Base-by-base conservation (phyloP, 2,888 invertebrate genomes). In the Cheilosia scutellata region DNA sequence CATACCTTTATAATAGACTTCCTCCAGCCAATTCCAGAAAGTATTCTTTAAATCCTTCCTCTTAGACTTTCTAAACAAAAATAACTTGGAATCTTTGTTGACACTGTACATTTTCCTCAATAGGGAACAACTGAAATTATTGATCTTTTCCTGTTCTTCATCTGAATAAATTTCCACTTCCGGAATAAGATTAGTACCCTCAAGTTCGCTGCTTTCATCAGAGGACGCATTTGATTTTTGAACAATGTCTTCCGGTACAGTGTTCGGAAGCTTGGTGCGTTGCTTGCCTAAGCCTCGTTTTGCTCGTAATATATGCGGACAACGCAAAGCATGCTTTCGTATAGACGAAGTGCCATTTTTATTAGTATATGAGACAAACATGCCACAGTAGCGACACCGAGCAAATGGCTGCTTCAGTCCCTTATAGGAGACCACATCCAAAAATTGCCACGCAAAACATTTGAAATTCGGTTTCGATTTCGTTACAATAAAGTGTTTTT, bases 361-460 rank as follows among this genome's bases (percentile, higher is more conserved):
- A n/a, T 75, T 82, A 1, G 76, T 53, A 25, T 82, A 82, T 0
- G 82, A 29, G 7, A 82, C 76, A 1, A 82, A 37, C 9, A 11
- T 13, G 2, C 27, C 76, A 29, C 82, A 82, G 7, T 70, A 66
- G 0, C 82, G 68, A 25, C 82, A 82, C 4, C 70, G 49, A 20
- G 82, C 82, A 37, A 58, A 82, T 2, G 68, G 82, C 31, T 75
- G 82, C 9, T 63, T 70, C 31, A 75, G 68, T 4, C 75, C 75
- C 11, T 47, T 68, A 11, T 76, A 82, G 9, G 76, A 76, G 0
- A 82, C 76, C 20, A 82, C 47, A 20, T 82, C 82, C 42, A 82
- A 42, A 33, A 75, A 82, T 9, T 82, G 82, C 82, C 82, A 82
- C 5, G 82, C 82, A 70, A 82, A 82, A 1, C 82, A 82, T 44